A percentile compares a stretch with the other conserved stretches of the same genome.
These are phyloP conservation scores for Anastrepha obliqua DNA, from an alignment of 1,140 invertebrate species.

Conservation along the genomic window DNA sequence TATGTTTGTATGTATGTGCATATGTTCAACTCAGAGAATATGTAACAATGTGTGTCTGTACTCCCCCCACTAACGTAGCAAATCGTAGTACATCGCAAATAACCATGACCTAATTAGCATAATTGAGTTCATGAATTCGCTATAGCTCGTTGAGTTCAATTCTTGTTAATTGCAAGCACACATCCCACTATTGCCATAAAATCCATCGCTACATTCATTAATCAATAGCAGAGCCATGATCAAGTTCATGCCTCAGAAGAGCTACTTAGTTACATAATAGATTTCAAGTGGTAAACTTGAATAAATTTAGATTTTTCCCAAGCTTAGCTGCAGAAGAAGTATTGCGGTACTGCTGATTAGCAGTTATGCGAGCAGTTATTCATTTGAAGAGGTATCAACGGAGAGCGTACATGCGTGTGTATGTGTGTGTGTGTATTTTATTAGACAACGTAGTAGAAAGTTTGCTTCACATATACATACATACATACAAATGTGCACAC, in stretches of 20 bases:
- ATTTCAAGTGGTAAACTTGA: neutral
- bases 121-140: conserved; percentile 23
- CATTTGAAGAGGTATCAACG: too few relatives aligned
- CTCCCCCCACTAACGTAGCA: neutral
- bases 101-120: conserved; percentile 29
- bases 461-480: too few relatives aligned
- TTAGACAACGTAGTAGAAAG: too few relatives aligned
- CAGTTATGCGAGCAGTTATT: neutral
- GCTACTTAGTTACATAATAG: neutral
- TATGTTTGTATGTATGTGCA: neutral
- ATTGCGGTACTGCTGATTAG: neutral
- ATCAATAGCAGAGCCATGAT: neutral
- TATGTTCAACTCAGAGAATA: neutral
- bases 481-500: too few relatives aligned
- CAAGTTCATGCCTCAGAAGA: conserved; percentile 13
- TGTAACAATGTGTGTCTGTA: too few relatives aligned
- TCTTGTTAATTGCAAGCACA: conserved; percentile 12
- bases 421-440: too few relatives aligned
- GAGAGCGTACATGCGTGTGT: too few relatives aligned
- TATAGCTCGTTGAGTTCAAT: conserved; percentile 28
- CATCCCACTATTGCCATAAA: neutral
- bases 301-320: neutral
- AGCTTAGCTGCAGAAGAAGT: neutral
- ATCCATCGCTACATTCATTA: conserved; percentile 7
- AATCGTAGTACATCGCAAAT: conserved; percentile 17